Evolutionary conservation across 2,888 invertebrate genomes (phyloP).

Genomic region (Odontocerum albicorne): DNA sequence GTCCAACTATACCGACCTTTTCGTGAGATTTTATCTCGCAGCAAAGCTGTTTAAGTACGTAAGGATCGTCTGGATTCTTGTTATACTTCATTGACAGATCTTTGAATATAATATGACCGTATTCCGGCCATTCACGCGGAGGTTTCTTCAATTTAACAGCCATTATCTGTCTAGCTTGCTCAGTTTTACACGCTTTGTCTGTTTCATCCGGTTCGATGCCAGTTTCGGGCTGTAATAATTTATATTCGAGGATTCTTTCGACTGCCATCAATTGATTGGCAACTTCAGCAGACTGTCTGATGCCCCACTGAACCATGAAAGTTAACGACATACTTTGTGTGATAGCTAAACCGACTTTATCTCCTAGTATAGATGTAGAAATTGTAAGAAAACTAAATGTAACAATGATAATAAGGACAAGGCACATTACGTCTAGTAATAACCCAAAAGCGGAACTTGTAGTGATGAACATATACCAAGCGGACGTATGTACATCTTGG

Average conservation of each 20-base stretch:
- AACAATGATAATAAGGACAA: conserved; percentile 62
- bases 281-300: conserved; percentile 82
- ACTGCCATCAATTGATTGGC: conserved; percentile 78
- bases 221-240: conserved; percentile 62
- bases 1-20: conserved; percentile 69
- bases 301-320: conserved; percentile 72
- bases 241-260: conserved; percentile 83
- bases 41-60: conserved; percentile 58
- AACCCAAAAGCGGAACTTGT: conserved; percentile 67
- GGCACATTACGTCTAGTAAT: conserved; percentile 65
- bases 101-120: conserved; percentile 53
- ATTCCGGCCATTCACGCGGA: conserved; percentile 51
- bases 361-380: conserved; percentile 48
- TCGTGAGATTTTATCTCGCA: conserved; percentile 53
- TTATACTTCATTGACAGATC: conserved; percentile 58
- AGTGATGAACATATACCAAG: conserved; percentile 67
- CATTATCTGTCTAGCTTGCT: conserved; percentile 5
- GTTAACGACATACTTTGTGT: conserved; percentile 64
- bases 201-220: conserved; percentile 31
- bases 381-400: conserved; percentile 66
- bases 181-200: conserved; percentile 15
- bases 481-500: conserved; percentile 63
- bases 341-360: conserved; percentile 66
- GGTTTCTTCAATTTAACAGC: conserved; percentile 40
- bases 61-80: conserved; percentile 44